Percentiles rank a stretch among this genome's conserved stretches.
Conservation (phyloP, 2,888 invertebrate genomes). For the Latrodectus elegans region DNA sequence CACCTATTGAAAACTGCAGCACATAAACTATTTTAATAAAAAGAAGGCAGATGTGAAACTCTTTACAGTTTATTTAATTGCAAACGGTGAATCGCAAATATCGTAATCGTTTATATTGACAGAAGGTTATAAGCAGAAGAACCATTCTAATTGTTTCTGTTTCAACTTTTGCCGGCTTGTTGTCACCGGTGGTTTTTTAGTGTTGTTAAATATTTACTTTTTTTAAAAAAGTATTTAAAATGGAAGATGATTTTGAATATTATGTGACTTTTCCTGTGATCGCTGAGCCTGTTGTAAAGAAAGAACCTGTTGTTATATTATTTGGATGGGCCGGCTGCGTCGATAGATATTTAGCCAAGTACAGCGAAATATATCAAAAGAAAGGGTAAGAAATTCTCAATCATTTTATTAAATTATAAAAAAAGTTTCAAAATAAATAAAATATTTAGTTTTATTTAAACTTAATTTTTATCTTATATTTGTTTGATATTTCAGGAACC, state of each 20-base stretch:
- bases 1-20: no score
- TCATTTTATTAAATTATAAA: not conserved
- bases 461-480: no score
- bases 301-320: conserved; percentile 82
- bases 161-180: no score
- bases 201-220: not conserved
- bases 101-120: no score
- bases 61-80: no score
- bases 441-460: not conserved
- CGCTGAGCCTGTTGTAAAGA: conserved; percentile 77
- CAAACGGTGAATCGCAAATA: no score
- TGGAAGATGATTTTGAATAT: conserved; percentile 69
- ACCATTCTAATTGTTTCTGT: no score
- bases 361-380: conserved; percentile 85
- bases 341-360: conserved; percentile 85
- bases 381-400: conserved; percentile 79
- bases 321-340: conserved; percentile 88
- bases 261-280: conserved; percentile 64
- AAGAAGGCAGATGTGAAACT: no score
- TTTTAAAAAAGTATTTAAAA: not conserved
- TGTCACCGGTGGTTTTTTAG: no score
- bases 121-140: no score
- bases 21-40: no score
- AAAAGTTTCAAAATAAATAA: not conserved
- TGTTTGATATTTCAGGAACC: no score